A percentile compares a stretch with the other conserved stretches of the same genome.
Conservation (phyloP, 2,888 invertebrate genomes). For the Euproctis similis region DNA sequence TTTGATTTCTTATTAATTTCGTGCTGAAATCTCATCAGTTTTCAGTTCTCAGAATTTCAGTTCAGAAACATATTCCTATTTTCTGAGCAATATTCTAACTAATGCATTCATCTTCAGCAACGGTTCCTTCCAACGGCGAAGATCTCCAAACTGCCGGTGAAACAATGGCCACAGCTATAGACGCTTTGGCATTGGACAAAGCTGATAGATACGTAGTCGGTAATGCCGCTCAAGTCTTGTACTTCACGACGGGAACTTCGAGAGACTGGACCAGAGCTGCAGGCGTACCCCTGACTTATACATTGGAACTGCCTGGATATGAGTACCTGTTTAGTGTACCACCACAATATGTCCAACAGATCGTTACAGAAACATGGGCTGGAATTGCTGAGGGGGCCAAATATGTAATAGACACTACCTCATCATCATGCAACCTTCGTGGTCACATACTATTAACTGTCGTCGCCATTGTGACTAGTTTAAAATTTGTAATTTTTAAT, state of each 20-base stretch:
- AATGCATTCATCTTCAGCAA: slow-evolving; percentile 42
- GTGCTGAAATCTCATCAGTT: too few relatives aligned
- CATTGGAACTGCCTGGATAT: slow-evolving; percentile 80
- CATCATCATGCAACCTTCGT: slow-evolving; percentile 4
- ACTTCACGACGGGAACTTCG: slow-evolving; percentile 79
- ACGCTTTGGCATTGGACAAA: slow-evolving; percentile 48
- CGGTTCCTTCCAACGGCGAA: slow-evolving; percentile 70
- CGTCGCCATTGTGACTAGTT: too few relatives aligned
- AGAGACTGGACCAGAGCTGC: slow-evolving; percentile 80
- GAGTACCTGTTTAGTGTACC: slow-evolving; percentile 74
- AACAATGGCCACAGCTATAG: slow-evolving; percentile 60
- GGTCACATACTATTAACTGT: too few relatives aligned
- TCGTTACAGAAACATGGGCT: slow-evolving; percentile 78
- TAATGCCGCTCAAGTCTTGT: slow-evolving; percentile 72
- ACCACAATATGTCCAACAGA: slow-evolving; percentile 66
- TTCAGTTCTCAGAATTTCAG: too few relatives aligned
- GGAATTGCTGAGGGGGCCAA: slow-evolving; percentile 63
- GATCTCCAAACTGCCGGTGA: slow-evolving; percentile 58
- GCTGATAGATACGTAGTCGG: slow-evolving; percentile 70
- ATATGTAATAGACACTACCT: slow-evolving; percentile 32
- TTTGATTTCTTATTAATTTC: too few relatives aligned
- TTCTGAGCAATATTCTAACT: too few relatives aligned
- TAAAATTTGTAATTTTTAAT: too few relatives aligned
- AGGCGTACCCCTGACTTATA: slow-evolving; percentile 77
- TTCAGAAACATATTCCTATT: too few relatives aligned